These are phyloP conservation scores for Heteronetta atricapilla DNA, from an alignment of 2,113 vertebrate genomes.

Conservation along the genomic window DNA sequence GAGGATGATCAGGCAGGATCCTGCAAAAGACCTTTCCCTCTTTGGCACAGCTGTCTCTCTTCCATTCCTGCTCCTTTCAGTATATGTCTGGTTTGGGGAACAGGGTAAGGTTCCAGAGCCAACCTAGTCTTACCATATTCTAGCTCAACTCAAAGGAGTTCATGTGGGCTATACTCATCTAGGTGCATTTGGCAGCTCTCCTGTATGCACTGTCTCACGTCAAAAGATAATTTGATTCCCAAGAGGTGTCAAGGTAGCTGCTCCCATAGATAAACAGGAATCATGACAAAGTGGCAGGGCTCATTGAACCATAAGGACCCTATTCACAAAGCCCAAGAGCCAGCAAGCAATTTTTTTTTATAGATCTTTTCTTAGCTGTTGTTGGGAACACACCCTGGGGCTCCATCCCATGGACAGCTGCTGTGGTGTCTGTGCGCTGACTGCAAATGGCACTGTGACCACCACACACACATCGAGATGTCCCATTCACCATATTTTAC, in stretches of 20 bases:
- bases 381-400: background rate
- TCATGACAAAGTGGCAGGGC: background rate
- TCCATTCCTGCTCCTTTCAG: background rate
- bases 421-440: rapidly evolving
- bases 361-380: background rate
- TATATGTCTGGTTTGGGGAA: background rate
- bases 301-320: background rate
- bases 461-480: rapidly evolving
- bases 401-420: background rate
- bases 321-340: background rate
- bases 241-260: background rate
- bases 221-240: background rate
- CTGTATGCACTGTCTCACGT: background rate
- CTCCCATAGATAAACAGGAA: background rate
- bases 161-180: rapidly evolving
- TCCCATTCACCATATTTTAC: background rate
- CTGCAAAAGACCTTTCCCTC: background rate
- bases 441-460: background rate
- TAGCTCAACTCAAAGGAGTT: no score
- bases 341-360: background rate
- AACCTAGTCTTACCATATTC: background rate
- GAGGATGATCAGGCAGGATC: background rate
- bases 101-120: background rate
- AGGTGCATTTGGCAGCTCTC: background rate
- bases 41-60: background rate